Conservation (phyloP, 2,888 invertebrate species). For the Caenorhabditis sp. region DNA sequence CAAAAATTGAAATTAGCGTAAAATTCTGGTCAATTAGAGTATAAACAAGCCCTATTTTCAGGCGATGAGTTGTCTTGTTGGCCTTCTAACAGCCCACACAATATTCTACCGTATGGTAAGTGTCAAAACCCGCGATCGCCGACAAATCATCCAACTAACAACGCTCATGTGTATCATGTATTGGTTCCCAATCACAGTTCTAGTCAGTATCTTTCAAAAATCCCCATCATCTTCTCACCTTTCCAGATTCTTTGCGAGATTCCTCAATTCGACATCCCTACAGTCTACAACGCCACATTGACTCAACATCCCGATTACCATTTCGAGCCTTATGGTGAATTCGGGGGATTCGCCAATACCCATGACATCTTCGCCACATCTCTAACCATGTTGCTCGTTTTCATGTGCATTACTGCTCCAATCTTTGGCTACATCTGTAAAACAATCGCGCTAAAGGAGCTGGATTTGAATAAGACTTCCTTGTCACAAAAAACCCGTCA, state of each 20-base stretch:
- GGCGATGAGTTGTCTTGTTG: background rate
- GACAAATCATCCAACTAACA: background rate
- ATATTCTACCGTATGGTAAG: background rate
- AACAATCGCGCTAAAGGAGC: slow-evolving; percentile 10
- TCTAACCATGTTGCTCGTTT: background rate
- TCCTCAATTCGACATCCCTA: slow-evolving; percentile 9
- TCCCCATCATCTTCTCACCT: no score
- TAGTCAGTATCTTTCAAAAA: no score
- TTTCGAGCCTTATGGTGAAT: slow-evolving; percentile 13
- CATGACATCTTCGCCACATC: slow-evolving; percentile 14
- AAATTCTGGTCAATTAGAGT: slow-evolving; percentile 6
- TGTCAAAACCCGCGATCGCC: background rate
- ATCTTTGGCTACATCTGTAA: slow-evolving; percentile 14
- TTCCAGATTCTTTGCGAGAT: slow-evolving; percentile 27
- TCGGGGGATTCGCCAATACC: slow-evolving; percentile 26
- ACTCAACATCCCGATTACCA: slow-evolving; percentile 21
- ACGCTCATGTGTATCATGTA: background rate
- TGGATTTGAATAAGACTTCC: slow-evolving; percentile 3
- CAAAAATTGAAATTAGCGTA: no score
- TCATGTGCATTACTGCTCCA: background rate
- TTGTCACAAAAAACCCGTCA: slow-evolving; percentile 3
- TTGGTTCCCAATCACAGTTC: background rate
- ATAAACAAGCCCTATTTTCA: background rate
- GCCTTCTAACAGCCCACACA: background rate
- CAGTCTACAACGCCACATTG: slow-evolving; percentile 20